phyloP scores from a whole-genome alignment of 2,888 invertebrate species.

The Drosophila fulvimacula region DNA sequence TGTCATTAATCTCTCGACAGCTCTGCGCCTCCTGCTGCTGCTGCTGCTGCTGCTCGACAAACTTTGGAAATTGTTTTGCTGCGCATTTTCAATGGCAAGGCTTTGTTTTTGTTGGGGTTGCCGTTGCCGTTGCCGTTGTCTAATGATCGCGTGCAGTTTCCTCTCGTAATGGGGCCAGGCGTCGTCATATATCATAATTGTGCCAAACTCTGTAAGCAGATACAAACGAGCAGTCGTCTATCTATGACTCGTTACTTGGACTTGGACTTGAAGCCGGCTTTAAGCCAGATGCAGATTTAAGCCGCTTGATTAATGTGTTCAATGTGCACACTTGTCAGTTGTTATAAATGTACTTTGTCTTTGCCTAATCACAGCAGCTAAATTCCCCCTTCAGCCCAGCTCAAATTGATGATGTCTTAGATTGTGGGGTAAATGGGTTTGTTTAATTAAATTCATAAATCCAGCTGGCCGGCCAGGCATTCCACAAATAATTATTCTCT shows the following conservation, averaged over 20 bases:
- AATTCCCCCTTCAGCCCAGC: neutral
- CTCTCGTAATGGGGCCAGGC: constrained; percentile 62
- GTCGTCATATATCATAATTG: constrained; percentile 77
- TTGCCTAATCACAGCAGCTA: constrained; percentile 57
- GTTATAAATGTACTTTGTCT: constrained; percentile 55
- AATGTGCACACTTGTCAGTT: constrained; percentile 67
- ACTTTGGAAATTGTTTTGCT: constrained; percentile 53
- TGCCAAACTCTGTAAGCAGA: constrained; percentile 70
- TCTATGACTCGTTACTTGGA: constrained; percentile 48
- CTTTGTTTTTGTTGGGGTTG: constrained; percentile 55
- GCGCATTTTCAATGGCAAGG: constrained; percentile 73
- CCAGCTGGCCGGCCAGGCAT: neutral
- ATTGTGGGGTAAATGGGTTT: neutral
- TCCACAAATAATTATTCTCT: constrained; percentile 1
- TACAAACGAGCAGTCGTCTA: constrained; percentile 53
- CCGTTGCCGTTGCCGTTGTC: constrained; percentile 39
- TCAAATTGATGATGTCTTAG: constrained; percentile 42
- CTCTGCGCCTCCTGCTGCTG: constrained; percentile 14
- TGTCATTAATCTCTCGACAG: constrained; percentile 77
- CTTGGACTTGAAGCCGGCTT: constrained; percentile 23
- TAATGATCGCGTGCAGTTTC: constrained; percentile 80
- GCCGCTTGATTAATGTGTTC: constrained; percentile 68
- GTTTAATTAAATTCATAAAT: constrained; percentile 13
- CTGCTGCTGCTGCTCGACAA: constrained; percentile 15
- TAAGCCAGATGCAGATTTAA: constrained; percentile 71